Evolutionary conservation across 1,140 invertebrate genomes (phyloP), one percentile per base, ranked within the genome.

Genomic region (Pemphigus obesinymphae): DNA sequence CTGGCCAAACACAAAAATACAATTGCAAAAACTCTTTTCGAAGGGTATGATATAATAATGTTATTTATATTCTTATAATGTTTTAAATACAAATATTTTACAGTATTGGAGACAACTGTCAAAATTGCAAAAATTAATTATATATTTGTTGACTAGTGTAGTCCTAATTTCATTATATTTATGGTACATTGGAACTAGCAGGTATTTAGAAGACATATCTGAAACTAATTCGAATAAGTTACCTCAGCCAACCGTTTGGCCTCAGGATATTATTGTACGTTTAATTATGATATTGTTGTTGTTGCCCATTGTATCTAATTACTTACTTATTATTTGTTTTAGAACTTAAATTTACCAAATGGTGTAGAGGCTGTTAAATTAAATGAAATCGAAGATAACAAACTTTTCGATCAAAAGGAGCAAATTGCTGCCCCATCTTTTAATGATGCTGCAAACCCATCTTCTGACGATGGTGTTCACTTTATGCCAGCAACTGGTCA

Each of bases 401-500:
- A 78, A 53, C 1, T 1, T 34, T 2, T 15, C 17, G 37, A 43
- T 80, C n/a, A 45, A 48, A 80, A 80, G 31, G 55, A 80, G 63
- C 76, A 80, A 61, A 80, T 80, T 10, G 37, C 76, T 80, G 86
- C 86, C 40, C 83, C 83, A 23, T 73, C 83, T 7, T 85, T 84
- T 83, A 81, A 86, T 37, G 76, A 82, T n/a, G 84, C 83, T 29
- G 84, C 84, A 31, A 82, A 85, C n/a, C 82, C 83, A 1, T 66
- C 31, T 3, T 29, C 45, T 20, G 17, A 10, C 82, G 84, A 84
- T 43, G 76, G 76, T n/a, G 83, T 86, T 82, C 85, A 86, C 80
- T 88, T 90, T 85, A 83, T 85, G 91, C 93, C 93, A 1, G 92
- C 94, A 13, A 89, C 90, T 83, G 97, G 95, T 87, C 88, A 91